Evolutionary conservation across 2,888 invertebrate genomes (phyloP).

Genomic region (Monopis laevigella): DNA sequence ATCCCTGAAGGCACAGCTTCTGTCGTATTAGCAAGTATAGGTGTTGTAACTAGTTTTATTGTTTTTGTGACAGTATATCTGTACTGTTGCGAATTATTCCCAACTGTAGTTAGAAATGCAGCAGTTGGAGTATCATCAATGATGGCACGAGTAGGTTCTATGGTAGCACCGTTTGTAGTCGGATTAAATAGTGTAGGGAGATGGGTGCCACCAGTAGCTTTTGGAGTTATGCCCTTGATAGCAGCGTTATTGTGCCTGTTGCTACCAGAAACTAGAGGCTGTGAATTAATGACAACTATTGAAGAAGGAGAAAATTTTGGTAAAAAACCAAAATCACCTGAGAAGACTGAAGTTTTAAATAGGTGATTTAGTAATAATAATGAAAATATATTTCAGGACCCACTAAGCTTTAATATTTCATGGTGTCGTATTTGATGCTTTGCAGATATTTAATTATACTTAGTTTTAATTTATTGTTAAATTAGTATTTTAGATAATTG

Average conservation of each 20-base stretch:
- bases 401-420: no score
- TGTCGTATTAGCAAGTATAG: constrained; percentile 73
- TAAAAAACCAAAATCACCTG: constrained; percentile 21
- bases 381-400: no score
- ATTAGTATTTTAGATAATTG: no score
- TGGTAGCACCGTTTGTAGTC: constrained; percentile 84
- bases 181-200: constrained; percentile 52
- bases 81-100: constrained; percentile 87
- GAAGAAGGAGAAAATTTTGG: constrained; percentile 77
- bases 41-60: constrained; percentile 83
- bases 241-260: constrained; percentile 66
- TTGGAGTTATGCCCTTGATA: constrained; percentile 74
- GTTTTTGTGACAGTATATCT: constrained; percentile 87
- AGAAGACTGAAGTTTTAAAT: constrained; percentile 5
- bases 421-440: no score
- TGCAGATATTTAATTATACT: no score
- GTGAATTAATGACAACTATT: constrained; percentile 79
- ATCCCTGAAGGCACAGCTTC: constrained; percentile 49
- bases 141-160: constrained; percentile 86
- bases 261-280: constrained; percentile 82
- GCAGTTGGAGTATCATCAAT: constrained; percentile 91
- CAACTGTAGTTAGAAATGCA: constrained; percentile 87
- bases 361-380: no score
- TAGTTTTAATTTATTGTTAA: no score
- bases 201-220: constrained; percentile 76